Base-by-base conservation (phyloP, 1,140 invertebrate genomes). In the Geopemphigus sp. region DNA sequence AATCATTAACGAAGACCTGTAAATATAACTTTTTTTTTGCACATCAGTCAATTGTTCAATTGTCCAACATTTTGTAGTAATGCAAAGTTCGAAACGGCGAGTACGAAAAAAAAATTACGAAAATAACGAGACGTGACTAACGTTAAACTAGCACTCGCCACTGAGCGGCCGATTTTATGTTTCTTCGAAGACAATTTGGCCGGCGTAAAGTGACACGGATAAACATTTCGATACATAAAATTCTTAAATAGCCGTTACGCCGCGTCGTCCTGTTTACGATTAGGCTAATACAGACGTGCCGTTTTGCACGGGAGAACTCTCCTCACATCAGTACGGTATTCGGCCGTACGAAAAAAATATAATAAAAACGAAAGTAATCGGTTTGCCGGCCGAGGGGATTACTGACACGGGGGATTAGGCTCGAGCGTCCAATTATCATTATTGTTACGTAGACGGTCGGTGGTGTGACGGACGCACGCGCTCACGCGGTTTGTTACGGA, bases 301-400 rank as follows among this genome's bases (percentile, higher is more conserved):
- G 22, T 17, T 15, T n/a, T n/a, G n/a, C n/a, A n/a, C 22, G 14
- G 22, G n/a, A 1, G 12, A 22, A 17, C 68, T n/a, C n/a, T n/a
- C 8, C 8, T 50, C 39, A 76, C 57, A 39, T 61, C 29, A 29
- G 54, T 15, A 53, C 47, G 24, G n/a, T n/a, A n/a, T 59, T 14
- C 19, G 4, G 53, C 6, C 19, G 57, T 39, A 57, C 19, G 56
- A 61, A 78, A 78, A 59, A 78, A n/a, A n/a, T n/a, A n/a, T n/a
- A n/a, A n/a, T n/a, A 59, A 78, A 76, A 59, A 32, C n/a, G 59
- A 63, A 29, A 78, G n/a, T 63, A 59, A 59, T 78, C 73, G n/a
- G n/a, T n/a, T n/a, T n/a, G n/a, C n/a, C n/a, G n/a, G n/a, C n/a
- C n/a, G n/a, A n/a, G n/a, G n/a, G n/a, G n/a, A n/a, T n/a, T n/a